phyloP scores from a whole-genome alignment of 1,140 invertebrate genomes.

The Helicoverpa zea region DNA sequence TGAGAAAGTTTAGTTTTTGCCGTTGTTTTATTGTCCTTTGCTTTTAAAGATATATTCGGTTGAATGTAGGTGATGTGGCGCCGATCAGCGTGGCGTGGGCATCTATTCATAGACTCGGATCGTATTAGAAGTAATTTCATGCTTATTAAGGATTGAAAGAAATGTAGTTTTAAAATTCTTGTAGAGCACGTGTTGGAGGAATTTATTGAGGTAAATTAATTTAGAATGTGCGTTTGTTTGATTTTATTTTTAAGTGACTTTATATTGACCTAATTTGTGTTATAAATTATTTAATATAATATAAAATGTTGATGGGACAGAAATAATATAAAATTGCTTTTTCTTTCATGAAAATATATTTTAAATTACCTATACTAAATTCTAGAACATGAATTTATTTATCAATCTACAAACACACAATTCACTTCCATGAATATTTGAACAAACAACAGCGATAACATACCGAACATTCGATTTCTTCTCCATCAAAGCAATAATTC shows the following conservation, averaged over 20 bases:
- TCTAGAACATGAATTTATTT: no score
- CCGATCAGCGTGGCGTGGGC: slow-evolving; percentile 3
- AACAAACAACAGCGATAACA: slow-evolving; percentile 41
- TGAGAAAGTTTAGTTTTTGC: slow-evolving; percentile 36
- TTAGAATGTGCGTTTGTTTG: background rate
- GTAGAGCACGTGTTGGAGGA: background rate
- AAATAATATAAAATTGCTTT: no score
- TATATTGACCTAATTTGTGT: no score
- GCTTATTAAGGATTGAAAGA: slow-evolving; percentile 18
- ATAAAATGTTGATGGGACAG: no score
- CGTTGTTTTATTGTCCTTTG: slow-evolving; percentile 5
- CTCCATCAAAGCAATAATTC: slow-evolving; percentile 71
- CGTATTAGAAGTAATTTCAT: slow-evolving; percentile 16
- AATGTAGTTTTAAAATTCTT: background rate
- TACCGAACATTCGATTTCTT: slow-evolving; percentile 31
- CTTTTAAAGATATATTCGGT: slow-evolving; percentile 19
- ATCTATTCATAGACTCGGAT: background rate
- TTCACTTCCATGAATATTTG: slow-evolving; percentile 19
- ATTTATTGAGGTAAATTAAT: background rate
- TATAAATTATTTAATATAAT: no score
- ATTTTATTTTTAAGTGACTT: no score
- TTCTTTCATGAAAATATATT: no score
- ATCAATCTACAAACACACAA: background rate
- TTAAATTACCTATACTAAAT: no score
- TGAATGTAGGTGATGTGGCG: slow-evolving; percentile 23